A percentile compares a stretch with the other conserved stretches of the same genome.
Evolutionary conservation across 2,113 vertebrate species (phyloP).

Genomic region (Cynocephalus volans): DNA sequence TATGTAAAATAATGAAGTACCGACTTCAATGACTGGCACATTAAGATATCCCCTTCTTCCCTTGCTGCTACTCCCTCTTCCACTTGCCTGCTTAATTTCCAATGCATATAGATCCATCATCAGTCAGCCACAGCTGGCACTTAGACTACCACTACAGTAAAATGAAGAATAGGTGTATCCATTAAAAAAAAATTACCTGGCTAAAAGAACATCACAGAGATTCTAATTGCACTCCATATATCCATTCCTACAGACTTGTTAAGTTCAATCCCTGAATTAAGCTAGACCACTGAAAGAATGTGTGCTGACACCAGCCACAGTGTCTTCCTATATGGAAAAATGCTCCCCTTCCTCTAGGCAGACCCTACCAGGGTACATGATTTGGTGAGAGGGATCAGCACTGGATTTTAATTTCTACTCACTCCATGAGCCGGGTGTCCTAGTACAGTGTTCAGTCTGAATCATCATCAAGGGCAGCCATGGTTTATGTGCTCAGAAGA

Average conservation of each 20-base stretch:
- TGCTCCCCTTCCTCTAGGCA: background rate
- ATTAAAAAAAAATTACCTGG: background rate
- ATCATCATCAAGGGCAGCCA: background rate
- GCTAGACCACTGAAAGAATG: background rate
- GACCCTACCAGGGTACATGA: background rate
- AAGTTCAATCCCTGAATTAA: background rate
- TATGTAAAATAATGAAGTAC: background rate
- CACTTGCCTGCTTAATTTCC: slow-evolving; percentile 44
- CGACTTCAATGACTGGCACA: background rate
- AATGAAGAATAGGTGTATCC: background rate
- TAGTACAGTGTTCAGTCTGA: background rate
- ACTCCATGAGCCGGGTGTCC: background rate
- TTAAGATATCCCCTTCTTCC: background rate
- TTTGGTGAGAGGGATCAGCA: background rate
- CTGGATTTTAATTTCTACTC: background rate
- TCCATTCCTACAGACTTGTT: background rate
- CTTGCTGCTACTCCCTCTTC: background rate
- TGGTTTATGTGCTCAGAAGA: background rate
- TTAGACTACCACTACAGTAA: background rate
- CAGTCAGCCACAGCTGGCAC: background rate
- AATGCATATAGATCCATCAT: background rate
- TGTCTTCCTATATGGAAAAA: background rate
- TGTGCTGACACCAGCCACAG: background rate
- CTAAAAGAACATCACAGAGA: background rate
- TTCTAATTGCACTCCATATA: background rate